phyloP scores from a whole-genome alignment of 2,888 invertebrate genomes.

The Andrena minutula region DNA sequence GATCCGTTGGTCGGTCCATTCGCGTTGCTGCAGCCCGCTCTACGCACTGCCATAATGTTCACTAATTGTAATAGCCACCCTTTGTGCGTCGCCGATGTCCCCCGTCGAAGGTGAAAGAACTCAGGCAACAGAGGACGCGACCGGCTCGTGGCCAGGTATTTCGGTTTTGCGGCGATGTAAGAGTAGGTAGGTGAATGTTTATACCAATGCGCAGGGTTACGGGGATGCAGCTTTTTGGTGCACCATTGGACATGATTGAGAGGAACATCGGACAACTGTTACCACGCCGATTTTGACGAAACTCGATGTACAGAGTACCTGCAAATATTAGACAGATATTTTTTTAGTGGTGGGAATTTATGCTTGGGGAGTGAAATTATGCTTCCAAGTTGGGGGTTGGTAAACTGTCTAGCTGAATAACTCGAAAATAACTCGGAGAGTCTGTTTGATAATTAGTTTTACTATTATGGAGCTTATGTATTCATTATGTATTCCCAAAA shows the following conservation, averaged over 20 bases:
- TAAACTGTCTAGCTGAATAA: no score
- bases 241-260: neutral
- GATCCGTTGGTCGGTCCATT: conserved; percentile 70
- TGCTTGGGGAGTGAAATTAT: no score
- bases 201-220: neutral
- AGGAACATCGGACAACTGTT: no score
- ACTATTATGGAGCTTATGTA: no score
- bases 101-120: conserved; percentile 65
- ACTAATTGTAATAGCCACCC: conserved; percentile 81
- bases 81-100: conserved; percentile 61
- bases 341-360: no score
- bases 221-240: neutral
- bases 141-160: neutral
- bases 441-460: no score
- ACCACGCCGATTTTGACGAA: no score
- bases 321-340: no score
- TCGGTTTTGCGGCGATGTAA: neutral
- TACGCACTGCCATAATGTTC: conserved; percentile 77
- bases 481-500: no score
- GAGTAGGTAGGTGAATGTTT: neutral
- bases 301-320: no score
- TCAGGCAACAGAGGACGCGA: conserved; percentile 28
- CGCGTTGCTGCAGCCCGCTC: conserved; percentile 61
- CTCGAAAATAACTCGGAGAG: no score
- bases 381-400: no score